phyloP scores from a whole-genome alignment of 2,797 vertebrate genomes.

The Xenentodon cancila region DNA sequence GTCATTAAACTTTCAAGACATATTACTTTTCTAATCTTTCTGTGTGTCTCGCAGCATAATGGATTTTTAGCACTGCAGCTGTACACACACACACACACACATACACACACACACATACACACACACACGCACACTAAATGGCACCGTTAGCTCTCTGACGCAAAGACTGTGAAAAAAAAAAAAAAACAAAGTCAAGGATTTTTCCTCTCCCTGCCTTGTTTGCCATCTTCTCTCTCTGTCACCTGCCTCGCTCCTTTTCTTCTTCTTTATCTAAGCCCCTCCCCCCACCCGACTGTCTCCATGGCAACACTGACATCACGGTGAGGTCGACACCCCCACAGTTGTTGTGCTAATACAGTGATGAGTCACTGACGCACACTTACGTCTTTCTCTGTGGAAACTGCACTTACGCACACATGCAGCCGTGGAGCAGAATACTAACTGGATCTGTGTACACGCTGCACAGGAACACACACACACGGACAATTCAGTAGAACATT shows the following conservation, averaged over 20 bases:
- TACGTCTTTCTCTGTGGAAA: slow-evolving; percentile 72
- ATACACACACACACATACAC: slow-evolving; percentile 8
- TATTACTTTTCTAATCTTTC: slow-evolving; percentile 14
- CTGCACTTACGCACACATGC: slow-evolving; percentile 59
- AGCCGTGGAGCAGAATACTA: slow-evolving; percentile 55
- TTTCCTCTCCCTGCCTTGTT: slow-evolving; percentile 35
- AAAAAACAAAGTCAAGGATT: slow-evolving; percentile 39
- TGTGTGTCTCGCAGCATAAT: background rate
- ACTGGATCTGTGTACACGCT: slow-evolving; percentile 23
- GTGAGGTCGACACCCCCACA: slow-evolving; percentile 81
- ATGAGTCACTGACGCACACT: slow-evolving; percentile 84
- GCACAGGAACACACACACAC: slow-evolving; percentile 21
- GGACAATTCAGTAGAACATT: background rate
- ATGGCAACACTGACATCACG: slow-evolving; percentile 87
- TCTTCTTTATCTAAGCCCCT: slow-evolving; percentile 62
- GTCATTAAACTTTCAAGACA: slow-evolving; percentile 14
- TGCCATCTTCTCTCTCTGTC: slow-evolving; percentile 39
- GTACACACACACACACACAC: slow-evolving; percentile 5
- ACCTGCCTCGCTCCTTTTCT: slow-evolving; percentile 53
- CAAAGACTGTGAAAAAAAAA: slow-evolving; percentile 9
- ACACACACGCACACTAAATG: slow-evolving; percentile 3
- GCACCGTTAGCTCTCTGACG: background rate
- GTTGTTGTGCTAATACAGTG: slow-evolving; percentile 76
- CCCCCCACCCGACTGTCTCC: slow-evolving; percentile 72
- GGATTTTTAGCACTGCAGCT: slow-evolving; percentile 9